phyloP scores from a whole-genome alignment of 1,140 invertebrate genomes.

The Brachionus rubens region DNA sequence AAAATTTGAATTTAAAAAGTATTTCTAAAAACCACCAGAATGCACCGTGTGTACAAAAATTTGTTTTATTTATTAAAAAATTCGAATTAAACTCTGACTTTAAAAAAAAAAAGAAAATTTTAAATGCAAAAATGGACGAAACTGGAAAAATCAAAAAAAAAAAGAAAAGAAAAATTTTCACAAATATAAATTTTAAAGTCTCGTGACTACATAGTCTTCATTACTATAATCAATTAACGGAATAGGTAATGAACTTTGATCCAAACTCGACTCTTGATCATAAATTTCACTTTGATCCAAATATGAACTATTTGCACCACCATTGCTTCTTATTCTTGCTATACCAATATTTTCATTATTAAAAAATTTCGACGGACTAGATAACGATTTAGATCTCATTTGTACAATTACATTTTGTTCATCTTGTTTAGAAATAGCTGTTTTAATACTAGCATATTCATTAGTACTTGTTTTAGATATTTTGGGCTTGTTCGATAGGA shows the following conservation, averaged over 20 bases:
- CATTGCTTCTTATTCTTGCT: conserved; percentile 17
- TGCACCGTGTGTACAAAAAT: too few species aligned
- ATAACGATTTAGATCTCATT: not conserved
- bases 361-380: not conserved
- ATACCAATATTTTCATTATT: not conserved
- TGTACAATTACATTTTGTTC: not conserved
- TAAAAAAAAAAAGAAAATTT: not conserved
- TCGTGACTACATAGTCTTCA: conserved; percentile 28
- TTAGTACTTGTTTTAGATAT: not conserved
- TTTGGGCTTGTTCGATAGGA: conserved; percentile 21
- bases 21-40: too few species aligned
- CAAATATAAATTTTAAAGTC: not conserved
- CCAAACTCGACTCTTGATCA: not conserved
- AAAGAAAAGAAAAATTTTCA: too few species aligned
- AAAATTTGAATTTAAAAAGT: too few species aligned
- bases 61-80: too few species aligned
- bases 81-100: not conserved
- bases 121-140: conserved; percentile 28
- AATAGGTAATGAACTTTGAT: not conserved
- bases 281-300: not conserved
- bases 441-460: not conserved
- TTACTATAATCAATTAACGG: not conserved
- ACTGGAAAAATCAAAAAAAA: not conserved
- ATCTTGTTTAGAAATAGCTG: too few species aligned
- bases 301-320: not conserved